Evolutionary conservation across 2,113 vertebrate species (phyloP).

Genomic region (Sialia sialis): DNA sequence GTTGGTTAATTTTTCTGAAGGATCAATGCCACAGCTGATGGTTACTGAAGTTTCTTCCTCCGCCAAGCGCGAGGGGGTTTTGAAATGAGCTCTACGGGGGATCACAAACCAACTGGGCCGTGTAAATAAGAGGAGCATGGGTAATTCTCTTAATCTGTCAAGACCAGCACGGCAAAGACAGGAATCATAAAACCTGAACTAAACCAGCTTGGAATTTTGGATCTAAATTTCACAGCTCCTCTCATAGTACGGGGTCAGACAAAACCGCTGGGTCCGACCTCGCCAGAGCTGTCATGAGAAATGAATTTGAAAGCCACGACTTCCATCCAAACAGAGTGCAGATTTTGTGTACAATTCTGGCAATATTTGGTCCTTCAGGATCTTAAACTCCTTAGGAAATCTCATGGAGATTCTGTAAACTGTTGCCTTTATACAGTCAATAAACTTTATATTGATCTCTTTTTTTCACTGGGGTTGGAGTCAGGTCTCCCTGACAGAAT

Average conservation of each 20-base stretch:
- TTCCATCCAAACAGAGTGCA: background rate
- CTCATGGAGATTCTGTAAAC: background rate
- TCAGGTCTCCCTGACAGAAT: background rate
- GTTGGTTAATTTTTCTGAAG: slow-evolving; percentile 61
- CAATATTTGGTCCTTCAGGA: background rate
- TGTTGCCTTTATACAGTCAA: background rate
- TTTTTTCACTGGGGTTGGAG: background rate
- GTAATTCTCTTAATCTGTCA: slow-evolving; percentile 59
- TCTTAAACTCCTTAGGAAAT: background rate
- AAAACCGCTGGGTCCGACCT: background rate
- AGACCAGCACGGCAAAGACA: slow-evolving; percentile 11
- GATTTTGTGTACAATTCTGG: background rate
- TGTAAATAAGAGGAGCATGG: slow-evolving; percentile 48
- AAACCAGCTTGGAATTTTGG: background rate
- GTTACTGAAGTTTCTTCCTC: slow-evolving; percentile 60
- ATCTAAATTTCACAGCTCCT: slow-evolving; percentile 15
- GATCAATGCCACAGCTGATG: slow-evolving; percentile 66
- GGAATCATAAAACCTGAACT: slow-evolving; percentile 36
- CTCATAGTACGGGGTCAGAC: background rate
- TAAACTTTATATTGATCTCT: background rate
- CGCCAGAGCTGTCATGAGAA: background rate
- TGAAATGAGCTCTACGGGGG: slow-evolving; percentile 34
- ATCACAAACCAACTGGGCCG: slow-evolving; percentile 30
- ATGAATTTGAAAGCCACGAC: background rate
- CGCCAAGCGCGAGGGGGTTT: background rate